Evolutionary conservation across 2,888 invertebrate species (phyloP).

Genomic region (Achlya flavicornis): DNA sequence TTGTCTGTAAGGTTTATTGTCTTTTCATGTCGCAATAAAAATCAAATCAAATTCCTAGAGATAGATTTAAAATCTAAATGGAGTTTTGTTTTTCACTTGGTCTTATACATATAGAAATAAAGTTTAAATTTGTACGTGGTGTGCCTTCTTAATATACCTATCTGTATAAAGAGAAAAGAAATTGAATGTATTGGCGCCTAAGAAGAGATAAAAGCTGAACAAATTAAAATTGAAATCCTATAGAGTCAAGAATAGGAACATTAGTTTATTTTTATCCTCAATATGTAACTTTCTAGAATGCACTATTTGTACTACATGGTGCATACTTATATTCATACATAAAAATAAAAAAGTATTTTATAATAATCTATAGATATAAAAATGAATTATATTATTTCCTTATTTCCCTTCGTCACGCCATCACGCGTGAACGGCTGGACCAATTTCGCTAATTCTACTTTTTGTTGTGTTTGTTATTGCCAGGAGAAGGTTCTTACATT

Average conservation of each 20-base stretch:
- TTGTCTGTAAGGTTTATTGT: constrained; percentile 46
- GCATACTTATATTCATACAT: too few species aligned
- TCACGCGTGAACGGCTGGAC: too few species aligned
- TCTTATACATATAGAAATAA: background rate
- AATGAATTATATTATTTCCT: too few species aligned
- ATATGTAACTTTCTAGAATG: background rate
- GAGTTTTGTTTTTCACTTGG: constrained; percentile 9
- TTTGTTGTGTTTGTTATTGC: too few species aligned
- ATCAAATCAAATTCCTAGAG: constrained; percentile 40
- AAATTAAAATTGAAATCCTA: background rate
- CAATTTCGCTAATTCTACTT: too few species aligned
- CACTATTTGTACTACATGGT: too few species aligned
- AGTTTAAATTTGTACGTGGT: constrained; percentile 9
- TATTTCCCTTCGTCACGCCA: too few species aligned
- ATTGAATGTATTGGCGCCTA: constrained; percentile 33
- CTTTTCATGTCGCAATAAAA: constrained; percentile 51
- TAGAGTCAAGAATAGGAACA: background rate
- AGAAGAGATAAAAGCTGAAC: constrained; percentile 24
- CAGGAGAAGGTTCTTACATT: too few species aligned
- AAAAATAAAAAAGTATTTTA: too few species aligned
- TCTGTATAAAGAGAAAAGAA: constrained; percentile 17
- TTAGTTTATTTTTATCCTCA: background rate
- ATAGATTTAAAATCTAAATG: constrained; percentile 33
- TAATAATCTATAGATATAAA: too few species aligned
- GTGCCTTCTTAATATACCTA: too few species aligned